Conservation (phyloP, 2,797 vertebrate species). For the Sebastes minor region DNA sequence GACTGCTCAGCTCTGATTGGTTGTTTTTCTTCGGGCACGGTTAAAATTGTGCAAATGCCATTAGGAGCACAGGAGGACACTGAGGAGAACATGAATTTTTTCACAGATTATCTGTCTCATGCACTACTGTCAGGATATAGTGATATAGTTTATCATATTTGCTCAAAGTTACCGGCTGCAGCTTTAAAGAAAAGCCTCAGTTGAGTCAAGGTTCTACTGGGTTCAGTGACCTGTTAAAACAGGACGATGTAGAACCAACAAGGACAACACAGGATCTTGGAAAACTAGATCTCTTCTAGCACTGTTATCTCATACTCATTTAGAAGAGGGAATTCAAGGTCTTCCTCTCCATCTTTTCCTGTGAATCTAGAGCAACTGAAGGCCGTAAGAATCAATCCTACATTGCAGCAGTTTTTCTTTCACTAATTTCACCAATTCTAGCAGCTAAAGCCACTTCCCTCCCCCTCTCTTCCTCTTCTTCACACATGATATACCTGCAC, state of each 20-base stretch:
- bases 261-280: background rate
- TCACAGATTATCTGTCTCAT: background rate
- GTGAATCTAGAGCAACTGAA: conserved; percentile 7
- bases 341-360: background rate
- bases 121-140: background rate
- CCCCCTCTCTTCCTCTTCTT: conserved; percentile 48
- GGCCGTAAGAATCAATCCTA: conserved; percentile 5
- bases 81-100: background rate
- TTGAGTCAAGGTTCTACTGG: background rate
- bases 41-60: no score
- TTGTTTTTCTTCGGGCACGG: no score
- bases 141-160: rapidly evolving
- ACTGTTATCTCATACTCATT: background rate
- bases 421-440: conserved; percentile 13
- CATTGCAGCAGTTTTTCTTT: conserved; percentile 31
- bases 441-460: conserved; percentile 9
- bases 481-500: conserved; percentile 67
- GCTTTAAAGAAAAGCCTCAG: background rate
- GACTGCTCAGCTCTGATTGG: no score
- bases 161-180: no score
- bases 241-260: background rate
- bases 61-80: no score
- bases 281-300: background rate
- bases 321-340: conserved; percentile 4
- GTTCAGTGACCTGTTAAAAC: background rate